Percentiles rank a stretch among this genome's conserved stretches.
Conservation (phyloP, 2,888 invertebrate species). For the Ptychoptera albimana region DNA sequence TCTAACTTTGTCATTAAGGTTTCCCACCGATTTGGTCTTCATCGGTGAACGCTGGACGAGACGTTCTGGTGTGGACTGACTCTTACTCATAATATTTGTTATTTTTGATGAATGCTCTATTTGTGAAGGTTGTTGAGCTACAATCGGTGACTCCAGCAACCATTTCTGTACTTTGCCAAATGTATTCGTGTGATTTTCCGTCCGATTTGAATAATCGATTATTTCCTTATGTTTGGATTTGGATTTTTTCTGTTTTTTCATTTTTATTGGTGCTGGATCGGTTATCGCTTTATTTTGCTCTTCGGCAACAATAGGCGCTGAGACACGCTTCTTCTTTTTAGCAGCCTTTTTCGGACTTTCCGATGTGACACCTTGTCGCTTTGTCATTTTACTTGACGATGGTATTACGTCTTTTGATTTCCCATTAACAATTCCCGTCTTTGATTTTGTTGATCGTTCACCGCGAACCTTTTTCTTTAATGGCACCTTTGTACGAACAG, state of each 20-base stretch:
- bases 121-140: conserved; percentile 24
- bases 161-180: conserved; percentile 74
- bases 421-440: conserved; percentile 29
- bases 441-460: conserved; percentile 20
- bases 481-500: conserved; percentile 71
- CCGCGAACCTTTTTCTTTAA: conserved; percentile 63
- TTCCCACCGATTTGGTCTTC: conserved; percentile 55
- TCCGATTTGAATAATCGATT: conserved; percentile 13
- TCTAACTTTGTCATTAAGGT: conserved; percentile 54
- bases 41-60: conserved; percentile 43
- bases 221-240: conserved; percentile 44
- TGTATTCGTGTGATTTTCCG: conserved; percentile 32
- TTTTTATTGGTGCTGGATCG: conserved; percentile 25
- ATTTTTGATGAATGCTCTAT: conserved; percentile 29
- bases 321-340: conserved; percentile 31
- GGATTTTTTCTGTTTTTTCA: conserved; percentile 26
- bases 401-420: conserved; percentile 12
- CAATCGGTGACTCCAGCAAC: conserved; percentile 55
- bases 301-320: conserved; percentile 34
- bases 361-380: conserved; percentile 6
- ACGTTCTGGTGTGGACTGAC: conserved; percentile 68
- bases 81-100: conserved; percentile 49
- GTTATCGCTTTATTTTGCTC: conserved; percentile 33
- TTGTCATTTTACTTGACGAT: conserved; percentile 18
- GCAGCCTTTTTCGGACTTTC: conserved; percentile 25